A percentile compares a stretch with the other conserved stretches of the same genome.
These are phyloP conservation scores for Periplaneta americana DNA, from an alignment of 1,140 invertebrate genomes.

Conservation along the genomic window DNA sequence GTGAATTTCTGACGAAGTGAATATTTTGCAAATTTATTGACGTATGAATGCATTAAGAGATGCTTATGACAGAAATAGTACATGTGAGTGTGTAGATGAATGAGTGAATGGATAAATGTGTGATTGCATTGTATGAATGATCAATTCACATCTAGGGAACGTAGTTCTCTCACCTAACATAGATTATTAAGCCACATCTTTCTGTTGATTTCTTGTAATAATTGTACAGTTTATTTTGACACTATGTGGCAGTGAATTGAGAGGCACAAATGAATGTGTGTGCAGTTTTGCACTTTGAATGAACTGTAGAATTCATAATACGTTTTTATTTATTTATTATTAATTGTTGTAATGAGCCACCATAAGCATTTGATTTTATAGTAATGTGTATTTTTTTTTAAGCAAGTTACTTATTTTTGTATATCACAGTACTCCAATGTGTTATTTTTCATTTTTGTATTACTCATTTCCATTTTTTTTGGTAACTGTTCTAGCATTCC, in stretches of 20 bases:
- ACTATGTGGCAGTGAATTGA: background rate
- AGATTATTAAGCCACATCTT: background rate
- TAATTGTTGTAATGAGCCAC: background rate
- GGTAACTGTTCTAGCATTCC: background rate
- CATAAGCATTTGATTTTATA: background rate
- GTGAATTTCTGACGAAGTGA: background rate
- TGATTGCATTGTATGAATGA: too few relatives aligned
- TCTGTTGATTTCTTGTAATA: background rate
- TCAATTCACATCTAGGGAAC: background rate
- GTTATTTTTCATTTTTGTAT: background rate
- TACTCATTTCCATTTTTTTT: background rate
- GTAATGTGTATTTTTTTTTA: background rate
- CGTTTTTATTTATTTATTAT: background rate
- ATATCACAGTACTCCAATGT: background rate
- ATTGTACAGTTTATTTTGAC: background rate
- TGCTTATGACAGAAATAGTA: background rate
- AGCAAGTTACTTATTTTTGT: background rate
- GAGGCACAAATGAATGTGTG: background rate
- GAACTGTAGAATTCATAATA: background rate
- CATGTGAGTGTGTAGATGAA: too few relatives aligned
- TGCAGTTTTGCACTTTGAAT: background rate
- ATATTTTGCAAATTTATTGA: background rate
- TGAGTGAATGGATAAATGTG: background rate
- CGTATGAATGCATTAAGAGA: background rate
- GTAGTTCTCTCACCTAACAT: background rate